A percentile compares a stretch with the other conserved stretches of the same genome.
Conservation (phyloP, 1,140 invertebrate genomes). For the Cydia amplana region DNA sequence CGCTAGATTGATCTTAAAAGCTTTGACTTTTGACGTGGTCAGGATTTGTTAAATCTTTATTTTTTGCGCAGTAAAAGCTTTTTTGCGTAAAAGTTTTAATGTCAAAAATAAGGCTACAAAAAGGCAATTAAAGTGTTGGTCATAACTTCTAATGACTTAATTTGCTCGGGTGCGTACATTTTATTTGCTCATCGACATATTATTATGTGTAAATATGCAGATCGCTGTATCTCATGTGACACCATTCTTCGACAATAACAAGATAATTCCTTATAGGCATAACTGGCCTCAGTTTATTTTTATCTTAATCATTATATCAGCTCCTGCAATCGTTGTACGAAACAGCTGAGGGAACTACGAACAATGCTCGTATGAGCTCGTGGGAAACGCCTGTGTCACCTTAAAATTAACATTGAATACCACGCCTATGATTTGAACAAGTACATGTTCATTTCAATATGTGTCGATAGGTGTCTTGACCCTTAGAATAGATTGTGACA, state of each 20-base stretch:
- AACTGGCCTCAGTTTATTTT: conserved; percentile 1
- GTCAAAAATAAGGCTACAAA: neutral
- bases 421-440: neutral
- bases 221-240: neutral
- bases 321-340: neutral
- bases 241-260: neutral
- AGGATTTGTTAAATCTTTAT: conserved; percentile 1
- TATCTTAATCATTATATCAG: conserved; percentile 20
- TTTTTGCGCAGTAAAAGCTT: neutral
- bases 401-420: neutral
- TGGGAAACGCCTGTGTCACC: conserved; percentile 4
- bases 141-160: conserved; percentile 3
- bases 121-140: neutral
- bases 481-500: conserved; percentile 2
- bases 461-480: neutral
- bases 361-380: conserved; percentile 3
- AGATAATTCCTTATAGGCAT: conserved; percentile 10
- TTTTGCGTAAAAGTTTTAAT: neutral
- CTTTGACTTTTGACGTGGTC: conserved; percentile 6
- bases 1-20: conserved; percentile 11
- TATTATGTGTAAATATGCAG: neutral
- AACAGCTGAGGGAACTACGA: conserved; percentile 1
- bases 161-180: neutral
- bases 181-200: neutral
- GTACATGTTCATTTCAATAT: neutral